These are phyloP conservation scores for Myrmecophaga tridactyla DNA, from an alignment of 2,113 vertebrate species.

Conservation along the genomic window DNA sequence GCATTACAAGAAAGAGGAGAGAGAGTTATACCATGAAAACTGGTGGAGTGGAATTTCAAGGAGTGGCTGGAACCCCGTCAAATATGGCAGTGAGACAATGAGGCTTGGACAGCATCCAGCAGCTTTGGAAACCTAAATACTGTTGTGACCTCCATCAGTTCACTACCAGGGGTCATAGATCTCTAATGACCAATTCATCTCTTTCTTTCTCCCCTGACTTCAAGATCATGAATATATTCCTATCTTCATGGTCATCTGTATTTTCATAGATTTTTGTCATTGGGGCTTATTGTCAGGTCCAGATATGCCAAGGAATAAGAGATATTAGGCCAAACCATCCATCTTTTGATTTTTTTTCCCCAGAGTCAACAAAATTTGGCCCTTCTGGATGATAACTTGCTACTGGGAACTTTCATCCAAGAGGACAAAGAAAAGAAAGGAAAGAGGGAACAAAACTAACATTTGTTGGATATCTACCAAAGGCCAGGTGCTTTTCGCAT, in stretches of 20 bases:
- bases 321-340: neutral
- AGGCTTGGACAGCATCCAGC: neutral
- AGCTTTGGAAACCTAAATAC: neutral
- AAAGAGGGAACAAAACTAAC: neutral
- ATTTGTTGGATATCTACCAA: too few relatives aligned
- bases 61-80: neutral
- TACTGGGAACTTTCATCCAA: neutral
- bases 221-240: too few relatives aligned
- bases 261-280: neutral
- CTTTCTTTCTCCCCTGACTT: neutral
- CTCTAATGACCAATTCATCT: neutral
- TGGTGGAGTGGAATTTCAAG: neutral
- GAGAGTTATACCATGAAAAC: neutral
- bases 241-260: neutral
- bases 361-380: too few relatives aligned
- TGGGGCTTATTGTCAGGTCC: neutral
- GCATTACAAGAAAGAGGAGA: rapidly evolving
- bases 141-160: rapidly evolving
- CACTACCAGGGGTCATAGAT: too few relatives aligned
- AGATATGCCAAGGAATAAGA: neutral
- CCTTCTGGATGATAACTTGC: neutral
- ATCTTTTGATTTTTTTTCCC: neutral
- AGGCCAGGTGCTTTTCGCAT: neutral
- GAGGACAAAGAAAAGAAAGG: neutral
- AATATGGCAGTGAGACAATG: neutral